A percentile compares a stretch with the other conserved stretches of the same genome.
Evolutionary conservation across 2,888 invertebrate species (phyloP).

Genomic region (Oligia strigilis): DNA sequence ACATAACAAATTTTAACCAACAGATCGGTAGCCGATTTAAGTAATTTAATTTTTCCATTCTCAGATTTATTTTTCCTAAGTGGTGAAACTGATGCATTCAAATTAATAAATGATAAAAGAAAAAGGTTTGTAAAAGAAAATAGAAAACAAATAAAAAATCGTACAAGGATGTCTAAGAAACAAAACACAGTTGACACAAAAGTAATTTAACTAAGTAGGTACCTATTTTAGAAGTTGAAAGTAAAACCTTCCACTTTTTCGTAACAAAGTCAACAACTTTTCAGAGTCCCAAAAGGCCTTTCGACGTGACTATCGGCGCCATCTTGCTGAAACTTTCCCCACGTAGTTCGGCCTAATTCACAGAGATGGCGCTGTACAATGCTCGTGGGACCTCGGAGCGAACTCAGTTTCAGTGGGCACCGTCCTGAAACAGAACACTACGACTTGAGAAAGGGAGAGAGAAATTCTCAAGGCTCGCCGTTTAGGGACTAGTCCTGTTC

Average conservation of each 20-base stretch:
- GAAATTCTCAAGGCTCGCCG: slow-evolving; percentile 88
- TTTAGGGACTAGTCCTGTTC: slow-evolving; percentile 76
- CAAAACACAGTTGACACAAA: slow-evolving; percentile 7
- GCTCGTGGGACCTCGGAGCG: slow-evolving; percentile 78
- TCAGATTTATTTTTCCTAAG: background rate
- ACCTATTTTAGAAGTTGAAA: slow-evolving; percentile 18
- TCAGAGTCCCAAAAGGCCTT: slow-evolving; percentile 66
- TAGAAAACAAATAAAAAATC: background rate
- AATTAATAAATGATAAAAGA: background rate
- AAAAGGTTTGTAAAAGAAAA: background rate
- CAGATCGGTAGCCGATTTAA: background rate
- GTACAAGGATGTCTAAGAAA: background rate
- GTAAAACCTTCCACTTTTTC: slow-evolving; percentile 29
- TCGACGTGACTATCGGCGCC: slow-evolving; percentile 78
- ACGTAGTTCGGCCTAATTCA: slow-evolving; percentile 71
- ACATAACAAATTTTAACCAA: background rate
- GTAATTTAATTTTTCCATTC: background rate
- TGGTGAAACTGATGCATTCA: background rate
- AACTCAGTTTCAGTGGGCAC: slow-evolving; percentile 84
- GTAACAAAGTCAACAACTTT: slow-evolving; percentile 71
- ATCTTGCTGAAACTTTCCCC: slow-evolving; percentile 76
- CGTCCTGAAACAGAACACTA: slow-evolving; percentile 85
- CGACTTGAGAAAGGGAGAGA: slow-evolving; percentile 87
- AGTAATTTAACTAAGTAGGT: background rate
- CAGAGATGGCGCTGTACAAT: slow-evolving; percentile 79